Evolutionary conservation across 1,140 invertebrate genomes (phyloP).

Genomic region (Sipha flava): DNA sequence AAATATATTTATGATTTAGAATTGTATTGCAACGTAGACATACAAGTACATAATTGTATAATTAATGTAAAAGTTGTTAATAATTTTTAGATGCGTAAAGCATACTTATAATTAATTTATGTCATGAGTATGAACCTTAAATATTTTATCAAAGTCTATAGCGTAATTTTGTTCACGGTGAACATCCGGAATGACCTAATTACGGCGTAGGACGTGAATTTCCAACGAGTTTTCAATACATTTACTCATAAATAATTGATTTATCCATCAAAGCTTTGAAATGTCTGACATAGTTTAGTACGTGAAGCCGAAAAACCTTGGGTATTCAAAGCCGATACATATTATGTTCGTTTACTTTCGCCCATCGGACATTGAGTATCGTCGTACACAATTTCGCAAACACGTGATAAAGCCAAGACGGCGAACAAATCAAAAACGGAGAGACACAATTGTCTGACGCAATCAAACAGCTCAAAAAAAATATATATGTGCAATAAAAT

Average conservation of each 20-base stretch:
- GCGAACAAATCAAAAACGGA: not conserved
- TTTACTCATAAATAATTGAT: slow-evolving; percentile 19
- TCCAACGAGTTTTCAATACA: not conserved
- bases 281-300: slow-evolving; percentile 11
- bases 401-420: not conserved
- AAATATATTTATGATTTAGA: no score
- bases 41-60: no score
- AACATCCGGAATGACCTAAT: not conserved
- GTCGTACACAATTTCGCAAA: not conserved
- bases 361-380: slow-evolving; percentile 2
- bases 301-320: not conserved
- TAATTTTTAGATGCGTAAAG: no score
- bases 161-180: not conserved
- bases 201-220: not conserved
- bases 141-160: not conserved
- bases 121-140: not conserved
- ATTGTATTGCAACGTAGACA: no score
- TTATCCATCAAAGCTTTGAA: slow-evolving; percentile 10
- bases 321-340: slow-evolving; percentile 5
- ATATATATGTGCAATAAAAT: not conserved
- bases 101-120: no score
- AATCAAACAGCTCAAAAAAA: not conserved
- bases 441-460: not conserved
- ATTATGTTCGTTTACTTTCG: slow-evolving; percentile 5
- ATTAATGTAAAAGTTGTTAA: no score